Conservation (phyloP, 2,797 vertebrate species). For the Cyprinella venusta region DNA sequence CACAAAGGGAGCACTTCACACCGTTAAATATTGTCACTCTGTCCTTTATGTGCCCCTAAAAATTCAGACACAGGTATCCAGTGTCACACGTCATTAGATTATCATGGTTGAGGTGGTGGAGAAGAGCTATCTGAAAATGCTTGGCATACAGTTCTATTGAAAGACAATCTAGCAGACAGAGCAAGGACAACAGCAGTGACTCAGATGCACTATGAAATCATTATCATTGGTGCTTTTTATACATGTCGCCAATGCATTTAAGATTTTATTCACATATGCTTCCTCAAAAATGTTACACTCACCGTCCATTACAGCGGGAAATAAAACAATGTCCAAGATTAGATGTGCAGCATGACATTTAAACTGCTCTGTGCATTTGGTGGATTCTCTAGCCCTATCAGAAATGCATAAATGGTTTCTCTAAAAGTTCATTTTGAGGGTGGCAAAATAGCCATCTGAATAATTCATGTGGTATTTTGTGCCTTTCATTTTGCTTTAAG, state of each 20-base stretch:
- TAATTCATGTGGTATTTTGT: conserved; percentile 66
- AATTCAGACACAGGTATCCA: conserved; percentile 46
- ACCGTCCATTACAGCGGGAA: conserved; percentile 19
- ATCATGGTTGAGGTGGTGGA: conserved; percentile 48
- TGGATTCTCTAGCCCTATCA: conserved; percentile 60
- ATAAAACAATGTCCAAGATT: conserved; percentile 53
- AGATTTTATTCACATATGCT: conserved; percentile 35
- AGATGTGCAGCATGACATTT: conserved; percentile 51
- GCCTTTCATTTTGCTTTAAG: conserved; percentile 68
- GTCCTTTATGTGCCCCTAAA: conserved; percentile 44
- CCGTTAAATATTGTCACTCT: conserved; percentile 30
- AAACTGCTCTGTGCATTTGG: conserved; percentile 49
- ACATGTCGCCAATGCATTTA: conserved; percentile 1
- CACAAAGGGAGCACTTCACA: not conserved
- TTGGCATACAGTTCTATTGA: conserved; percentile 45
- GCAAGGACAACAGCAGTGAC: conserved; percentile 47
- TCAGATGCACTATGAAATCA: conserved; percentile 25
- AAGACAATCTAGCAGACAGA: conserved; percentile 56
- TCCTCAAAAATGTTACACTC: conserved; percentile 22
- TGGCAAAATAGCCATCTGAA: conserved; percentile 67
- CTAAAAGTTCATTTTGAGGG: conserved; percentile 67
- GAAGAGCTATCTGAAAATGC: conserved; percentile 46
- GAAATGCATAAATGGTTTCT: conserved; percentile 66
- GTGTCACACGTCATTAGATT: conserved; percentile 54
- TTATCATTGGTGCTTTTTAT: conserved; percentile 11